Conservation (phyloP, 2,797 vertebrate genomes). For the Hyperoplus lanceolatus region DNA sequence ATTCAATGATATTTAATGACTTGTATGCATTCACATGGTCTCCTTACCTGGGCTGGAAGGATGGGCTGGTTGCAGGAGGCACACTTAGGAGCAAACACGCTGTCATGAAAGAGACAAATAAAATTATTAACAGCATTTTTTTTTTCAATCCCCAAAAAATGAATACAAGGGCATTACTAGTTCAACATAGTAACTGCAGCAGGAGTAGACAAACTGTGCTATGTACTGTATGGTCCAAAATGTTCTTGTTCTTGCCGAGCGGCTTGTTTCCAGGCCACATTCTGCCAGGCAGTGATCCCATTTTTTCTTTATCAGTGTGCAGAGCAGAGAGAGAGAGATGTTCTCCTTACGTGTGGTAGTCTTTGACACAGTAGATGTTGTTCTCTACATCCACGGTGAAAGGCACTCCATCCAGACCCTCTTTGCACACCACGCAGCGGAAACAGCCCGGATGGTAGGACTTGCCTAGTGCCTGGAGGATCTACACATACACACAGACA, state of each 20-base stretch:
- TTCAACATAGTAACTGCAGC: background rate
- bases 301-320: background rate
- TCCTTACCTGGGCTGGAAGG: constrained; percentile 94
- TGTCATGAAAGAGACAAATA: constrained; percentile 65
- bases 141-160: background rate
- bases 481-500: constrained; percentile 82
- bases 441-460: constrained; percentile 99
- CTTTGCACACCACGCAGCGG: constrained; percentile 97
- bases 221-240: background rate
- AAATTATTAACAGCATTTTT: too few species aligned
- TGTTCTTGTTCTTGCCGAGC: background rate
- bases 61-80: constrained; percentile 97
- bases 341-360: constrained; percentile 95
- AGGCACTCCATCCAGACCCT: constrained; percentile 96
- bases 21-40: background rate
- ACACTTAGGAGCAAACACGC: constrained; percentile 99
- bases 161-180: background rate
- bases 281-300: background rate
- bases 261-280: background rate
- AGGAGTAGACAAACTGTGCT: background rate
- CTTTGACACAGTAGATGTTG: constrained; percentile 99
- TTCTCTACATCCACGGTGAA: constrained; percentile 98
- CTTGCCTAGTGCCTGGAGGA: constrained; percentile 97
- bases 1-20: background rate
- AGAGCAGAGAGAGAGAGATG: background rate